Evolutionary conservation across 2,797 vertebrate genomes (phyloP).

Genomic region (Syngnathus rostellatus): DNA sequence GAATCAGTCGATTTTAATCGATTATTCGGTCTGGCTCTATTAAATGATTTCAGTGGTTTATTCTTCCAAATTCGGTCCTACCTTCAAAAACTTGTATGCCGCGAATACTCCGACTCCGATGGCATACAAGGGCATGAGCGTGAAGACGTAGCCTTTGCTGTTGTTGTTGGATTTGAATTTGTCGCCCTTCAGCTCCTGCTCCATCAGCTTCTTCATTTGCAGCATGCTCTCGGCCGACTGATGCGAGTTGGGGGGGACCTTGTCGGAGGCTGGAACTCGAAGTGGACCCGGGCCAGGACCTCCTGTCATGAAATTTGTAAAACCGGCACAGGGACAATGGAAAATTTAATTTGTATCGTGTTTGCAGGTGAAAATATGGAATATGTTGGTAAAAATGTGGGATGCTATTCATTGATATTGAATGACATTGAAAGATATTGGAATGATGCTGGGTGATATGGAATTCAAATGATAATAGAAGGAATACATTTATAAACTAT

Average conservation of each 20-base stretch:
- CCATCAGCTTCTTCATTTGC: conserved; percentile 81
- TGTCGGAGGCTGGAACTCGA: conserved; percentile 44
- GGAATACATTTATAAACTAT: no score
- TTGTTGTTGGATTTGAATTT: conserved; percentile 66
- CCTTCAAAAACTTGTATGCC: conserved; percentile 86
- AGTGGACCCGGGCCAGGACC: conserved; percentile 40
- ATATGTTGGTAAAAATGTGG: no score
- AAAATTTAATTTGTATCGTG: no score
- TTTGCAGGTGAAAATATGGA: no score
- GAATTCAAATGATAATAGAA: no score
- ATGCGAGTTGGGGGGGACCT: conserved; percentile 47
- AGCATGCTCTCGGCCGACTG: conserved; percentile 68
- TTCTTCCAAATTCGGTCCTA: not conserved
- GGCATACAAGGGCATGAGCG: conserved; percentile 84
- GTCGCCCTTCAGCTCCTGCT: conserved; percentile 78
- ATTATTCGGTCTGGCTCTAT: not conserved
- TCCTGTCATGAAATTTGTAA: conserved; percentile 3
- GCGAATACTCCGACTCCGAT: conserved; percentile 84
- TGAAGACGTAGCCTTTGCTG: conserved; percentile 83
- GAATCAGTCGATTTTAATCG: not conserved
- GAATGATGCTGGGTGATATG: no score
- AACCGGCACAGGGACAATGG: no score
- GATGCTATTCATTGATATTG: no score
- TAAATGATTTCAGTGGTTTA: no score
- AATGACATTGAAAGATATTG: no score